Percentiles rank a stretch among this genome's conserved stretches.
Conservation (phyloP, 2,888 invertebrate species). For the Synanthedon andrenaeformis region DNA sequence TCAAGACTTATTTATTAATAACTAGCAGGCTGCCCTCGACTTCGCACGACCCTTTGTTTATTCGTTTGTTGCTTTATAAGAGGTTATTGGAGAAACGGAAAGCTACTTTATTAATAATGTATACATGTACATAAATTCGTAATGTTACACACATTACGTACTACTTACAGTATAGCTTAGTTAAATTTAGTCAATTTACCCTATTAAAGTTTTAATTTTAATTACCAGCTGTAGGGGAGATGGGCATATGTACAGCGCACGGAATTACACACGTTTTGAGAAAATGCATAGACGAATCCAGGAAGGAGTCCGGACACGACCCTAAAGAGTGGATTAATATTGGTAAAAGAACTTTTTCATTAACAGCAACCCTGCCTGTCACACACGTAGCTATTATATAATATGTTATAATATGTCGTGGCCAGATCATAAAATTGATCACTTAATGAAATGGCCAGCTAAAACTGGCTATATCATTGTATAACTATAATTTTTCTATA, state of each 20-base stretch:
- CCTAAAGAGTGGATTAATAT: slow-evolving; percentile 36
- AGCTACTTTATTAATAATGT: too few relatives aligned
- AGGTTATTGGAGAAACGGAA: too few relatives aligned
- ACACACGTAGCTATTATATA: too few relatives aligned
- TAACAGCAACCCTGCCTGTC: not conserved
- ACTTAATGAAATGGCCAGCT: too few relatives aligned
- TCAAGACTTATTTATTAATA: not conserved
- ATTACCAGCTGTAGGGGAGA: slow-evolving; percentile 51
- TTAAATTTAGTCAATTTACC: too few relatives aligned
- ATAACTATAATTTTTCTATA: too few relatives aligned
- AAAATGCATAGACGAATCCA: slow-evolving; percentile 43
- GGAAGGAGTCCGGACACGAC: slow-evolving; percentile 45
- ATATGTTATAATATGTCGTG: too few relatives aligned
- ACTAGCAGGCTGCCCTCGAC: not conserved
- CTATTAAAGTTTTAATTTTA: not conserved
- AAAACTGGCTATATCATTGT: too few relatives aligned
- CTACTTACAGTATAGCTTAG: too few relatives aligned
- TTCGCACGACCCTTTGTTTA: too few relatives aligned
- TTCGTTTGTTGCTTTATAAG: too few relatives aligned
- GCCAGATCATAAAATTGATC: too few relatives aligned
- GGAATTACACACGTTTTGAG: slow-evolving; percentile 41
- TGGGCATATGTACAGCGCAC: slow-evolving; percentile 45
- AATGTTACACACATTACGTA: not conserved
- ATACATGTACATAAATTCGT: not conserved
- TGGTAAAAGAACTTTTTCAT: slow-evolving; percentile 19